These are phyloP conservation scores for Hyperopisus bebe DNA, from an alignment of 2,113 vertebrate genomes.

Conservation along the genomic window DNA sequence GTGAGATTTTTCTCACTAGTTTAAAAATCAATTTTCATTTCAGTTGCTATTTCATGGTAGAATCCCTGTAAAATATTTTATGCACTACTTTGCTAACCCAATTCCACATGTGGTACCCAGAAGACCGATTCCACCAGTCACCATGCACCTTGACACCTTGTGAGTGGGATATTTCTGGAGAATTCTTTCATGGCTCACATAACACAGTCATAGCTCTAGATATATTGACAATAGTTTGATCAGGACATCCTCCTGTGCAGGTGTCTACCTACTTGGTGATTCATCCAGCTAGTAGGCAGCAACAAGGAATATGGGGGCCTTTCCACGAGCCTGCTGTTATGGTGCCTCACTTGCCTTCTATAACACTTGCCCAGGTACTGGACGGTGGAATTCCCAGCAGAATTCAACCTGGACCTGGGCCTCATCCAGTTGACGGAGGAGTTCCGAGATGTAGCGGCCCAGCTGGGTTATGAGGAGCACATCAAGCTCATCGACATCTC, in stretches of 20 bases:
- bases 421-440: constrained; percentile 86
- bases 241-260: neutral
- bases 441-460: constrained; percentile 76
- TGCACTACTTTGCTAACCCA: neutral
- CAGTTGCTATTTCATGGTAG: neutral
- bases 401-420: constrained; percentile 92
- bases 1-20: neutral
- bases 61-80: neutral
- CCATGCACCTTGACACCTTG: neutral
- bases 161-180: neutral
- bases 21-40: neutral
- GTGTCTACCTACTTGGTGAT: neutral
- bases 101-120: neutral
- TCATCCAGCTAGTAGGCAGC: neutral
- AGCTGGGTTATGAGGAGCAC: constrained; percentile 81
- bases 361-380: constrained; percentile 72
- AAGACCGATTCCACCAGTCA: neutral
- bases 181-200: neutral
- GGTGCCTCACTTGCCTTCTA: neutral
- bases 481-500: constrained; percentile 91
- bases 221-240: neutral
- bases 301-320: neutral
- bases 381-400: constrained; percentile 93
- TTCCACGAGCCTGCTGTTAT: neutral
- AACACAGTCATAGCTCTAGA: neutral